Evolutionary conservation across 1,140 invertebrate species (phyloP).

Genomic region (Lepidurus packardi): DNA sequence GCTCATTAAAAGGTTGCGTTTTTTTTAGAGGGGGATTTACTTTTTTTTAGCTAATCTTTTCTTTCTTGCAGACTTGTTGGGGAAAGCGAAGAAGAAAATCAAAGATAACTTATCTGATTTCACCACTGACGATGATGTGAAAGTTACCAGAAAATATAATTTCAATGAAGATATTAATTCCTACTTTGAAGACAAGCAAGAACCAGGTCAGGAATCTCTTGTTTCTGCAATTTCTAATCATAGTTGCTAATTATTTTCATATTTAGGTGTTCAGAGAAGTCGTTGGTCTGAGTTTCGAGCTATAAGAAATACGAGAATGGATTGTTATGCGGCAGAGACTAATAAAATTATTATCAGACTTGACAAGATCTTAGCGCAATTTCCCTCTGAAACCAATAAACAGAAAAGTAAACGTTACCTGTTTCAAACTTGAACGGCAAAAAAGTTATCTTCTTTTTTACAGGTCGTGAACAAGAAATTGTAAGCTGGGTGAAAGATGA

Average conservation of each 20-base stretch:
- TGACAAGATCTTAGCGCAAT: slow-evolving; percentile 80
- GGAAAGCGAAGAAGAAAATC: slow-evolving; percentile 82
- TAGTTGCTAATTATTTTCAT: slow-evolving; percentile 35
- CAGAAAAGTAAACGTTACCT: slow-evolving; percentile 60
- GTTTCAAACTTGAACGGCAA: not conserved
- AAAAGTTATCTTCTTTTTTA: slow-evolving; percentile 34
- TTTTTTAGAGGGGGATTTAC: slow-evolving; percentile 23
- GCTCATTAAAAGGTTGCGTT: slow-evolving; percentile 71
- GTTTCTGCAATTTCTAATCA: not conserved
- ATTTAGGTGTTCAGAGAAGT: slow-evolving; percentile 55
- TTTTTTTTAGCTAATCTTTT: slow-evolving; percentile 33
- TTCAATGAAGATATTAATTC: not conserved
- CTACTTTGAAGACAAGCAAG: slow-evolving; percentile 32
- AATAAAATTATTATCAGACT: slow-evolving; percentile 92
- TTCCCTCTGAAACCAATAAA: slow-evolving; percentile 70
- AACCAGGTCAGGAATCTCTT: slow-evolving; percentile 18
- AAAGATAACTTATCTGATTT: slow-evolving; percentile 64
- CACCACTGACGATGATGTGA: slow-evolving; percentile 43
- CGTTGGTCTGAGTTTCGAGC: slow-evolving; percentile 74
- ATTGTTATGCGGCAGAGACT: slow-evolving; percentile 85
- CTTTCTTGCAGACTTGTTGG: slow-evolving; percentile 63
- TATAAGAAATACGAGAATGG: slow-evolving; percentile 63
- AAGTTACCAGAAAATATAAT: slow-evolving; percentile 46
- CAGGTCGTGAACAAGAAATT: slow-evolving; percentile 67
- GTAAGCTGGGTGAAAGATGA: slow-evolving; percentile 91